Base-by-base conservation (phyloP, 2,888 invertebrate genomes). In the Listrodromus nycthemerus region DNA sequence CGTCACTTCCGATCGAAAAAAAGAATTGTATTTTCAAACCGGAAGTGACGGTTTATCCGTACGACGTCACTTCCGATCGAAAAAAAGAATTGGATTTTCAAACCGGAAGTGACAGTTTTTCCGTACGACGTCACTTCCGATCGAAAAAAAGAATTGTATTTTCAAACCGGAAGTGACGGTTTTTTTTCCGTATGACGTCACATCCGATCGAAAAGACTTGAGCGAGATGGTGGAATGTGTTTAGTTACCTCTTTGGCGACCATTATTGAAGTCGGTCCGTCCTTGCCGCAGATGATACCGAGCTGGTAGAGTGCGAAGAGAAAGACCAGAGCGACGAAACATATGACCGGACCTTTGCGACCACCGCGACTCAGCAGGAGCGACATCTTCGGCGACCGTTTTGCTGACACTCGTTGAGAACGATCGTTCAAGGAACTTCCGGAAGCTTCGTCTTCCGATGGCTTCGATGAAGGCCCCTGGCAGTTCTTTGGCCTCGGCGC, bases 301-400 rank as follows among this genome's bases (percentile, higher is more conserved):
- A 94, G 91, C 82, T 94, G 93, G 84, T 94, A 92, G 5, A 94
- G 91, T 52, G 93, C 90, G 65, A 93, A 93, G 63, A 93, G 88
- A 37, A 93, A 89, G 79, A 93, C 88, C n/a, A 94, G 89, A 61
- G 92, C 92, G 58, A 92, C 86, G 86, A 94, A 89, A 86, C 92
- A 94, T 85, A 93, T 91, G 79, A 94, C 88, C 82, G 93, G 92
- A 79, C 92, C 93, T 86, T 93, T 92, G 63, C 94, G 93, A 83
- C 92, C 90, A 48, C 94, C 93, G 66, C 94, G 93, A 83, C 90
- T 90, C 81, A 93, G 90, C 87, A 94, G 89, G 76, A 93, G 91
- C 87, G 93, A 91, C 94, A 94, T 94, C 83, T 66, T 61, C 41
- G 41, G 41, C 41, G 13, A 3, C 2, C 10, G 13, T 10, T 13